Evolutionary conservation across 2,113 vertebrate species (phyloP).

Genomic region (Pyxicephalus adspersus): DNA sequence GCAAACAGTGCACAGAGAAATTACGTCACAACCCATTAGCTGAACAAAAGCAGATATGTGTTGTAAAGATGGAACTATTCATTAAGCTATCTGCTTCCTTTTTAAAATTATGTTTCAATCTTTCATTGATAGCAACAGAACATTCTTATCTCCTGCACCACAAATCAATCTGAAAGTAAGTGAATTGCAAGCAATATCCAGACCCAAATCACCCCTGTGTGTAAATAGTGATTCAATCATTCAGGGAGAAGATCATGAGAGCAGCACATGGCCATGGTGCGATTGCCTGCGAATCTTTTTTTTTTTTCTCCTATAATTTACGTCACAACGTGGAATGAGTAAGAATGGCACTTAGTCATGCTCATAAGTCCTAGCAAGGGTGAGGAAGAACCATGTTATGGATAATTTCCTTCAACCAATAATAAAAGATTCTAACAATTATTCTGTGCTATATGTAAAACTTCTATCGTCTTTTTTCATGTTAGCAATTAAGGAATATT

Average conservation of each 20-base stretch:
- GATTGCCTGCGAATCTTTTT: neutral
- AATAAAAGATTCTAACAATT: no score
- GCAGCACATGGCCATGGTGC: neutral
- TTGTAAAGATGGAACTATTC: constrained; percentile 51
- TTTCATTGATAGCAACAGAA: constrained; percentile 39
- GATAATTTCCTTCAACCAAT: no score
- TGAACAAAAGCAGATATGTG: constrained; percentile 41
- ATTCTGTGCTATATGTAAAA: no score
- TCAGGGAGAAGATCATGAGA: constrained; percentile 24
- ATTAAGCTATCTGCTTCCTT: constrained; percentile 47
- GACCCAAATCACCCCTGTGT: constrained; percentile 22
- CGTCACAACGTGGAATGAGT: neutral
- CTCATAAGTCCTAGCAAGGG: neutral
- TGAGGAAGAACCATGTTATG: neutral
- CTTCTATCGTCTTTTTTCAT: no score
- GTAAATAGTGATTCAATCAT: constrained; percentile 44
- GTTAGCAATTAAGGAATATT: no score
- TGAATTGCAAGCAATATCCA: constrained; percentile 45
- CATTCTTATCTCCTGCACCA: constrained; percentile 42
- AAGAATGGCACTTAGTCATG: neutral
- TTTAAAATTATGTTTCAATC: constrained; percentile 41
- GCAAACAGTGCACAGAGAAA: constrained; percentile 37
- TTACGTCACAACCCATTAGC: constrained; percentile 50
- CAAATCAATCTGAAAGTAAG: constrained; percentile 51
- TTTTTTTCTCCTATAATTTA: neutral